Base-by-base conservation (phyloP, 2,797 vertebrate genomes). In the Epinephelus malabaricus region DNA sequence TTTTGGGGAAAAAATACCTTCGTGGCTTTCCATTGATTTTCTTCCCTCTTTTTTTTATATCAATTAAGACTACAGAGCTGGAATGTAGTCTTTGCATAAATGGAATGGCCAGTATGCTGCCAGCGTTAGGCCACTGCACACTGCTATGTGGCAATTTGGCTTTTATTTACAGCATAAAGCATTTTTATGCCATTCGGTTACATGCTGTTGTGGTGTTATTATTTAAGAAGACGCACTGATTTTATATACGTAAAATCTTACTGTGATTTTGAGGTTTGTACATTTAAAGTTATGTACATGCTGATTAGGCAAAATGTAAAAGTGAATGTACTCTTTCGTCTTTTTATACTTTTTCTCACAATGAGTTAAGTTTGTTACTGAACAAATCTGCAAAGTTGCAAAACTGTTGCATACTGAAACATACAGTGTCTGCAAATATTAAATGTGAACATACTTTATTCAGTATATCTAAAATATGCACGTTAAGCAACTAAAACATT, bases 1-100 rank as follows among this genome's bases (percentile, higher is more conserved):
- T 82, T 91, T 92, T 78, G 70, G 82, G 69, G 61, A 34, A 53
- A 56, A 78, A 75, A 84, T 78, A 88, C 85, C 83, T 86, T 78
- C 69, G 73, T 63, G 73, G 62, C 73, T 86, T 89, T 88, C 68
- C 76, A 82, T 74, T 83, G 80, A 83, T 87, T 85, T 84, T 30
- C 18, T 69, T 69, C 60, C 67, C 72, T 73, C 30, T 60, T 73
- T 70, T 70, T 61, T 73, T 75, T 49, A 9, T 79, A 78, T 88
- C 83, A 93, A 89, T 92, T 85, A 92, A 90, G 72, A 79, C 49
- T 21, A 56, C 63, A 69, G 13, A 53, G 45, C 46, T 49, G 38
- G 49, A 67, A 53, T 50, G 38, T 46, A 56, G 40, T 54, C 21
- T 76, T 69, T 67, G 38, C 46, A 73, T 27, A 25, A 46, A 65